Evolutionary conservation across 2,113 vertebrate genomes (phyloP).

Genomic region (Bubalus kerabau): DNA sequence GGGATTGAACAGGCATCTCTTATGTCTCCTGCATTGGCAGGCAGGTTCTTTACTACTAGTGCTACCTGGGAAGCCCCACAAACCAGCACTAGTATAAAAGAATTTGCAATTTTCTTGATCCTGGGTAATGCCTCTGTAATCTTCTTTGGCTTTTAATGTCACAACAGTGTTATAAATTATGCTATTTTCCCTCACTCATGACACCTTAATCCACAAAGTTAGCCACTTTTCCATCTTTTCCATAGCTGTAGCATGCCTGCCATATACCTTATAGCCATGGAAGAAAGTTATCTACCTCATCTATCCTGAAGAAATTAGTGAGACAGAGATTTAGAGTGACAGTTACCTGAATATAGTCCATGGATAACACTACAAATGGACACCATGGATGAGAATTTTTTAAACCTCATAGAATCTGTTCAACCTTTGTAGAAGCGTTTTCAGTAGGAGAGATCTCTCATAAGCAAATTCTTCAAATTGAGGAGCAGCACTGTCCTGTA

Average conservation of each 20-base stretch:
- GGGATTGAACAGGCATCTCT: rapidly evolving
- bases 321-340: not conserved
- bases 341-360: not conserved
- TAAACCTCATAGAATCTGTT: not conserved
- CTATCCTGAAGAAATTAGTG: not conserved
- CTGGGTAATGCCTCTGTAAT: not conserved
- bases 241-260: no score
- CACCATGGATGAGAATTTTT: not conserved
- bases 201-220: not conserved
- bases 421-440: not conserved
- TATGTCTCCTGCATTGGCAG: not conserved
- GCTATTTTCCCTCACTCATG: not conserved
- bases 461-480: not conserved
- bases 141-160: not conserved
- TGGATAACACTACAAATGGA: not conserved
- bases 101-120: not conserved
- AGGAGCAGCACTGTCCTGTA: not conserved
- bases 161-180: not conserved
- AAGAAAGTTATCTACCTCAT: not conserved
- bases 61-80: not conserved
- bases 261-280: not conserved
- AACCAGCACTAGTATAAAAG: not conserved
- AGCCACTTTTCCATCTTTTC: not conserved
- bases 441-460: not conserved
- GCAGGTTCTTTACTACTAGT: not conserved